Conservation (phyloP, 2,113 vertebrate species). For the Tetrao urogallus region DNA sequence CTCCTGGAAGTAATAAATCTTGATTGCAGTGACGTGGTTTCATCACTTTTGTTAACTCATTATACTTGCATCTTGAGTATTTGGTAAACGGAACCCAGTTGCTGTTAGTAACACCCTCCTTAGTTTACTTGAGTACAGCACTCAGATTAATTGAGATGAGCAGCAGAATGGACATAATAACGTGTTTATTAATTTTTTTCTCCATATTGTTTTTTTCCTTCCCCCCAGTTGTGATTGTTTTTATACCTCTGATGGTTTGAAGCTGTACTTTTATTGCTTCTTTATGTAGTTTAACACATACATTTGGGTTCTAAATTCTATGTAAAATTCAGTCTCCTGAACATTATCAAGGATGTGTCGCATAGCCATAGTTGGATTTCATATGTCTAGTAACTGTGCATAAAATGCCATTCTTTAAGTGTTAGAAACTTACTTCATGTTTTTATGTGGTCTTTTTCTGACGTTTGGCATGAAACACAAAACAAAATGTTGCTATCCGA, state of each 20-base stretch:
- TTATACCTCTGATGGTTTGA: background rate
- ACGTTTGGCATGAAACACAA: background rate
- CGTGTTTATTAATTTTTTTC: background rate
- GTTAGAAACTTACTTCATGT: background rate
- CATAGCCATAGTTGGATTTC: background rate
- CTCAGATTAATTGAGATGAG: background rate
- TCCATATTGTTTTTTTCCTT: background rate
- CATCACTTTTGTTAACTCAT: background rate
- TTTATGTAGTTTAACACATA: background rate
- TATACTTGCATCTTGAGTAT: background rate
- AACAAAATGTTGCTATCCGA: background rate
- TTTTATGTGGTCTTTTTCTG: background rate
- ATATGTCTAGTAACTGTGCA: background rate
- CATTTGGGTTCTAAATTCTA: background rate
- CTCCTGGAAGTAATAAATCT: background rate
- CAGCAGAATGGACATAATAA: background rate
- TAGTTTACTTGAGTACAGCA: background rate
- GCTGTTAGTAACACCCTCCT: background rate
- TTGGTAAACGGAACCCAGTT: background rate
- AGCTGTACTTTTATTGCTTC: background rate
- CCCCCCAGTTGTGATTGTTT: background rate
- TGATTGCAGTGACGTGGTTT: background rate
- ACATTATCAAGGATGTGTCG: background rate
- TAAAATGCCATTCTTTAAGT: background rate
- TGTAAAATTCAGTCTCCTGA: background rate